Conservation (phyloP, 2,113 vertebrate genomes). For the Ginglymostoma cirratum region DNA sequence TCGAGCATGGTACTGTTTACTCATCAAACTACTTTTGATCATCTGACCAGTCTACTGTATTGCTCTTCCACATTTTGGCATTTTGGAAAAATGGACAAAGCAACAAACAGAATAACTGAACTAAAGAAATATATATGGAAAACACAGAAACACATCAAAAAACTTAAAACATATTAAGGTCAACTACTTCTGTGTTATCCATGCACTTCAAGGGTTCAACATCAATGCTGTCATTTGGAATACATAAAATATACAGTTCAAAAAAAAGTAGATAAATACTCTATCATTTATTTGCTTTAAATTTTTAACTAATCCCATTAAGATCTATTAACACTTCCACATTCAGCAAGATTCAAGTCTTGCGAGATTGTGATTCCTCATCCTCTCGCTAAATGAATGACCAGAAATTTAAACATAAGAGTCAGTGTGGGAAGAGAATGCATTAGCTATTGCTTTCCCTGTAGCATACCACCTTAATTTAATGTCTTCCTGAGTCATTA, state of each 20-base stretch:
- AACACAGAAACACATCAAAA: neutral
- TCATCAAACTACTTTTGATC: neutral
- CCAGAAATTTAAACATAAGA: neutral
- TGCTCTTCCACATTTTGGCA: neutral
- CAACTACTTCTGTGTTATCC: neutral
- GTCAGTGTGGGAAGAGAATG: neutral
- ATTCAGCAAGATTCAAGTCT: neutral
- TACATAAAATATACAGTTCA: neutral
- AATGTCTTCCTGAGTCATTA: neutral
- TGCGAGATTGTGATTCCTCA: neutral
- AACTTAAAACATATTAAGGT: neutral
- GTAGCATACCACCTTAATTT: neutral
- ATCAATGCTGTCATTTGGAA: neutral
- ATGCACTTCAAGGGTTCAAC: neutral
- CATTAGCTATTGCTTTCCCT: neutral
- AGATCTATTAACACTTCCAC: neutral
- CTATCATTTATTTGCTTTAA: neutral
- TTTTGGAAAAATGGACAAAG: neutral
- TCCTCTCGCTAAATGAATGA: neutral
- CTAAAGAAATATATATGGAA: neutral
- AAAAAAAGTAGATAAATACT: neutral
- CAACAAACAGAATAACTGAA: neutral
- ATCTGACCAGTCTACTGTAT: neutral
- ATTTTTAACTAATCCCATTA: neutral
- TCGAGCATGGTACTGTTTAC: neutral